Base-by-base conservation (phyloP, 2,888 invertebrate species). In the Drosophila affinis region DNA sequence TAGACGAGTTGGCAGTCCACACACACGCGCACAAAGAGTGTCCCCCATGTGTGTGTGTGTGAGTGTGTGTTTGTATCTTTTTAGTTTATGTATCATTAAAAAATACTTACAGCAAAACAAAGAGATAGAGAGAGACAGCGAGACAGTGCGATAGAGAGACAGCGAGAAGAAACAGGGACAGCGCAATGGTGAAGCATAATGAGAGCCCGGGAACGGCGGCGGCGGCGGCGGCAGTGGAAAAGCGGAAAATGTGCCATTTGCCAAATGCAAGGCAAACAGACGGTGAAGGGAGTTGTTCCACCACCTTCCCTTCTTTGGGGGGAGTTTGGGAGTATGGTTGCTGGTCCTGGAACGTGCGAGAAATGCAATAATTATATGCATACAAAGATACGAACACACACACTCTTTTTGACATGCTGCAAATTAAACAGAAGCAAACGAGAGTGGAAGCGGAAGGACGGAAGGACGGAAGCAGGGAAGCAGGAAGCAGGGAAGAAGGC, bases 361-460 rank as follows among this genome's bases (percentile, higher is more conserved):
- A 87, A 86, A 77, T 86, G 88, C 84, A 86, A 86, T 84, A 88
- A 88, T 88, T 86, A 85, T 87, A 83, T 88, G 87, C 88, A 86
- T 59, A 86, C 84, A 87, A 79, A 74, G 62, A 63, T 71, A 77
- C 61, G 74, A 52, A 48, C 65, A 58, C 52, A 58, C 51, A 55
- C 47, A 59, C 34, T 60, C 57, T 87, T 87, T 88, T 88, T 85
- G 85, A 88, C 87, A 88, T 86, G 85, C 87, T 86, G 88, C 78
- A 85, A 85, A 85, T 85, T 85, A 85, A 85, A 88, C 83, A 85
- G 76, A 68, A 62, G 75, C 77, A 39, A 39, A 63, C 54, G 39
- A 68, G 59, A 59, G 72, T 47, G 55, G 72, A 39, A 59, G 44
- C 44, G 60, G 53, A 45, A 14, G 29, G 21, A 27, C 21, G 14